Evolutionary conservation across 2,113 vertebrate species (phyloP), one percentile per base, ranked within the genome.

Genomic region (Pterocles burchelli): DNA sequence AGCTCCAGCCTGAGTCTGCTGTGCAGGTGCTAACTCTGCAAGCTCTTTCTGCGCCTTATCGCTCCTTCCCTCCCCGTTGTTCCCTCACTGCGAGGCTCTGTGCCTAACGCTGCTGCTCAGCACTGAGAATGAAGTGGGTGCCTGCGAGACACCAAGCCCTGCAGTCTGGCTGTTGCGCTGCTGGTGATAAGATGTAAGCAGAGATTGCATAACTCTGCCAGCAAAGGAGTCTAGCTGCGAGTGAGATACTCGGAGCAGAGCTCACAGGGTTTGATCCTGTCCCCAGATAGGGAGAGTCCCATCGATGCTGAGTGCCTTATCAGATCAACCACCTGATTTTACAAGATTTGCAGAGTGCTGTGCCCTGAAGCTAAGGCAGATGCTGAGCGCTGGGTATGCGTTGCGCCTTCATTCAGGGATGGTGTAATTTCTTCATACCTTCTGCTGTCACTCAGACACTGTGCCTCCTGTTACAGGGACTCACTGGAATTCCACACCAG

Each of bases 261-360:
- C 83, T 84, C 67, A 17, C 13, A 20, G 94, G 85, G 88, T 73
- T 96, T 92, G 96, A 97, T 95, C 77, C 68, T 89, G 63, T 77
- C 92, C 94, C 76, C 81, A 94, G 96, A 96, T 93, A 95, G 95
- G 85, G 52, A 81, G 76, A 76, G 83, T 72, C 83, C 46, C 82
- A 63, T 89, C 51, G 9, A 83, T 48, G 86, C 13, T 3, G 71
- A 86, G 86, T 75, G n/a, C 88, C 91, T 97, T 88, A 88, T 90
- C 58, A 93, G 89, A 97, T 97, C 88, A 97, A 67, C 61, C 85
- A 84, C 66, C 94, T 95, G 96, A 97, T 97, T 94, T 96, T 91
- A 97, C 97, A 97, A 95, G 94, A 94, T 92, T 70, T 88, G 78
- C 86, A 95, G 91, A 89, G 70, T 77, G 89, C 81, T 86, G 52